Base-by-base conservation (phyloP, 2,113 vertebrate species). In the Xenotilapia leptura region DNA sequence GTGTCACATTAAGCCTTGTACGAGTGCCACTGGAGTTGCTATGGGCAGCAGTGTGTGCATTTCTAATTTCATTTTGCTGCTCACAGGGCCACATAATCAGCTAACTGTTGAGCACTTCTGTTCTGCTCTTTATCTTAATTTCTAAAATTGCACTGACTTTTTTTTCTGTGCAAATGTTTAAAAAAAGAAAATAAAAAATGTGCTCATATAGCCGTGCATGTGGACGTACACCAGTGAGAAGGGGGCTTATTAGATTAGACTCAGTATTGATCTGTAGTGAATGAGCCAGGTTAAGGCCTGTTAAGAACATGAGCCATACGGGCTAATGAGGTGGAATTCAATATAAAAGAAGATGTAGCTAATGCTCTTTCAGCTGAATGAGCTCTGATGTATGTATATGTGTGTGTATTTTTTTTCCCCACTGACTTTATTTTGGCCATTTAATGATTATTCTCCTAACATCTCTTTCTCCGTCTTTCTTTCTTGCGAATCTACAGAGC, bases 31-130 rank as follows among this genome's bases (percentile, higher is more conserved):
- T 89, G 85, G 94, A 93, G 96, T 95, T 96, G 95, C 94, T 94
- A 95, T 89, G 94, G 94, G 92, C 93, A 96, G 92, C 92, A 80
- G 62, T 82, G 90, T 90, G 83, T 40, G 80, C 87, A 77, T 88
- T 86, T 89, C 88, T 96, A 96, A 96, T 96, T 93, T 93, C 38
- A 95, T 96, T 96, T 95, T 87, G 92, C 94, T 90, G 94, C 93
- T 96, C 92, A 94, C 89, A 92, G 88, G 87, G 83, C 89, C 83
- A 87, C 94, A 94, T 96, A 94, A 97, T 96, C 92, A 88, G 93
- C 91, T 95, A 96, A 96, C 95, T 95, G 95, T 94, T 88, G 93
- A 94, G 88, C 92, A 90, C 91, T 95, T 95, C 92, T 95, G 92
- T 94, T 91, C 93, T 55, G 86, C 91, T 94, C 92, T 91, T 83